A percentile compares a stretch with the other conserved stretches of the same genome.
Evolutionary conservation across 2,113 vertebrate genomes (phyloP).

Genomic region (Progne subis): DNA sequence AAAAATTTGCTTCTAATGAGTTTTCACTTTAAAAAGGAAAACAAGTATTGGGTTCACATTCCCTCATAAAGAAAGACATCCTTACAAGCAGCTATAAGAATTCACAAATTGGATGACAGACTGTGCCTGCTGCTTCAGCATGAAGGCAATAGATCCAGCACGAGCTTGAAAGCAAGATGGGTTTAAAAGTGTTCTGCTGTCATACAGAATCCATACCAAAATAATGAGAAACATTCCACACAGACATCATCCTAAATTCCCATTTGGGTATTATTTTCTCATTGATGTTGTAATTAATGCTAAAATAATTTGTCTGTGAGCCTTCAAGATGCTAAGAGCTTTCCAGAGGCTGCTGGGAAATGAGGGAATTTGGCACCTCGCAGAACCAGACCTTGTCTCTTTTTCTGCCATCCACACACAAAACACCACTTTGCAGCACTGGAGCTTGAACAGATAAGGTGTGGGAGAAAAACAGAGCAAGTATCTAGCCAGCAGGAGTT

Average conservation of each 20-base stretch:
- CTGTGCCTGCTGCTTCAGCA: not conserved
- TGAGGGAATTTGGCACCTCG: not conserved
- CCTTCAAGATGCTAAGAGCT: constrained; percentile 33
- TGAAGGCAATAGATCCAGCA: not conserved
- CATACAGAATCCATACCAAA: constrained; percentile 5
- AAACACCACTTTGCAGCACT: not conserved
- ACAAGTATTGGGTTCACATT: not conserved
- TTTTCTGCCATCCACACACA: not conserved
- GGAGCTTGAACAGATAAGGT: not conserved
- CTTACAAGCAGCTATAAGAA: not conserved
- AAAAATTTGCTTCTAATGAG: constrained; percentile 5
- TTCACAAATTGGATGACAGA: not conserved
- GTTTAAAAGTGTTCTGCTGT: constrained; percentile 25
- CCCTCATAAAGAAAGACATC: not conserved
- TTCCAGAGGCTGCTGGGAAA: constrained; percentile 24
- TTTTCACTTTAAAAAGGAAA: constrained; percentile 8
- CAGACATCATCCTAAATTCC: constrained; percentile 29
- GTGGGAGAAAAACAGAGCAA: not conserved
- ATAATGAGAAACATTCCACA: constrained; percentile 30
- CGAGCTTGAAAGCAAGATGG: not conserved
- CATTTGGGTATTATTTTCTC: constrained; percentile 45
- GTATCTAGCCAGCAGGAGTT: not conserved
- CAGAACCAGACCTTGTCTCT: not conserved
- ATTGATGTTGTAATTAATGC: constrained; percentile 61
- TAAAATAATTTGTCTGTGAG: constrained; percentile 38